Evolutionary conservation across 2,888 invertebrate species (phyloP).

Genomic region (Masnerella sp.): DNA sequence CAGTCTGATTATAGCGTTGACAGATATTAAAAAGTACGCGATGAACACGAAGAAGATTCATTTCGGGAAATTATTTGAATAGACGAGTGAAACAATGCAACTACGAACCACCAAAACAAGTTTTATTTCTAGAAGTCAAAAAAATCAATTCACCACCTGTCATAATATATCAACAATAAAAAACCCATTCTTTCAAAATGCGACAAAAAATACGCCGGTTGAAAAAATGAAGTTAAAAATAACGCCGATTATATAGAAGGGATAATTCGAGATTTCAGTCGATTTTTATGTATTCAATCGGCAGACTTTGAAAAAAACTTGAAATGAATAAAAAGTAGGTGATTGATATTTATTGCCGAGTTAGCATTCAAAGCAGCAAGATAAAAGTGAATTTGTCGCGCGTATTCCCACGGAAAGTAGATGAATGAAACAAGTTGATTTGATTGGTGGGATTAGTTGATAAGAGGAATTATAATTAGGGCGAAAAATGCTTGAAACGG

Average conservation of each 20-base stretch:
- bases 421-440: slow-evolving; percentile 23
- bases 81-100: slow-evolving; percentile 10
- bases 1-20: slow-evolving; percentile 47
- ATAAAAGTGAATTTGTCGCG: slow-evolving; percentile 31
- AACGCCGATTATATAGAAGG: slow-evolving; percentile 3
- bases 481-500: too few species aligned
- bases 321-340: slow-evolving; percentile 19
- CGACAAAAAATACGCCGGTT: background rate
- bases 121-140: too few species aligned
- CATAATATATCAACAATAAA: too few species aligned
- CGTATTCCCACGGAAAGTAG: slow-evolving; percentile 26
- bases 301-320: slow-evolving; percentile 5
- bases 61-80: slow-evolving; percentile 44
- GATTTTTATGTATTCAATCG: slow-evolving; percentile 13
- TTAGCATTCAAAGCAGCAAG: slow-evolving; percentile 15
- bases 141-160: too few species aligned
- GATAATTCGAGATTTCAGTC: slow-evolving; percentile 5
- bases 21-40: slow-evolving; percentile 43
- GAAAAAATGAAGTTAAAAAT: background rate
- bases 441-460: slow-evolving; percentile 8
- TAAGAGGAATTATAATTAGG: slow-evolving; percentile 14
- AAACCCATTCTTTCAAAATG: background rate
- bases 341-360: slow-evolving; percentile 30
- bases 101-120: background rate
- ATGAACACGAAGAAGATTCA: slow-evolving; percentile 28